These are phyloP conservation scores for Alouatta palliata DNA, from an alignment of 2,113 vertebrate genomes.

Conservation along the genomic window DNA sequence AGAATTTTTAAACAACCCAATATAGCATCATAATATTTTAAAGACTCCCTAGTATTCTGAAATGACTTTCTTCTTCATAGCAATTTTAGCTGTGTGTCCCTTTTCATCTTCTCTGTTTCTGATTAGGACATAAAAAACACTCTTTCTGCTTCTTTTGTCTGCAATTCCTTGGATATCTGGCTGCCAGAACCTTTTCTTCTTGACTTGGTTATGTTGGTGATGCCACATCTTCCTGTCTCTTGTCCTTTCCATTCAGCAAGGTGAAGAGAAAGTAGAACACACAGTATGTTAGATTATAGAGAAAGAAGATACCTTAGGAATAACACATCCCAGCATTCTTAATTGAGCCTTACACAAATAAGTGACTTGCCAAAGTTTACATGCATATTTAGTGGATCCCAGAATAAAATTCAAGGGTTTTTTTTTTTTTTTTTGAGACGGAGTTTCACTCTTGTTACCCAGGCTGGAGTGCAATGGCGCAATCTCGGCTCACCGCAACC, in stretches of 20 bases:
- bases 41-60: not conserved
- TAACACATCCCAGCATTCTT: not conserved
- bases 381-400: not conserved
- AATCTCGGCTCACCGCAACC: too few relatives aligned
- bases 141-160: not conserved
- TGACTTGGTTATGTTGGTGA: not conserved
- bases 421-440: too few relatives aligned
- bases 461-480: too few relatives aligned
- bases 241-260: not conserved
- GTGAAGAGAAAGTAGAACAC: not conserved
- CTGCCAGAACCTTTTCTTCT: not conserved
- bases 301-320: not conserved
- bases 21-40: not conserved
- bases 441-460: too few relatives aligned
- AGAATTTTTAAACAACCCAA: slow-evolving; percentile 24
- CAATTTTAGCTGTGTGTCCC: not conserved
- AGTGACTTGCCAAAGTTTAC: not conserved
- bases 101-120: not conserved
- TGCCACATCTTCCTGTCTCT: not conserved
- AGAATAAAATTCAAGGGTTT: not conserved
- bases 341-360: not conserved
- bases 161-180: not conserved
- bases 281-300: not conserved
- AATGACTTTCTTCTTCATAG: not conserved
- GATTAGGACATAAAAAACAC: slow-evolving; percentile 8